phyloP scores from a whole-genome alignment of 1,140 invertebrate species.

The Diploscapter pachys region DNA sequence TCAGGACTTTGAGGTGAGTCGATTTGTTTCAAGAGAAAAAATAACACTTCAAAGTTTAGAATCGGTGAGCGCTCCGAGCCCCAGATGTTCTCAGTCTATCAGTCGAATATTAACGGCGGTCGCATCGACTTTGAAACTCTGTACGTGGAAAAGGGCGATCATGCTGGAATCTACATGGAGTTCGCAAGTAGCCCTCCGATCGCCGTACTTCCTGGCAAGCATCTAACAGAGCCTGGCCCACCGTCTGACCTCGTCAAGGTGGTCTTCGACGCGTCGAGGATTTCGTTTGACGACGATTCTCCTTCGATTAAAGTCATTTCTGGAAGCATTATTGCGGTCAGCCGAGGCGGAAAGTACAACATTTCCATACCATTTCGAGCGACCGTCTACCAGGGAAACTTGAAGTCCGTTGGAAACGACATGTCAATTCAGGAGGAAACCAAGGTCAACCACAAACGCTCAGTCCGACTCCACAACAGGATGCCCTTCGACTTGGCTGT shows the following conservation, averaged over 20 bases:
- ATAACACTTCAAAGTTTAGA: neutral
- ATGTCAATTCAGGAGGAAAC: slow-evolving; percentile 58
- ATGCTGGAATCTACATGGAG: slow-evolving; percentile 37
- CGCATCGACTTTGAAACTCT: slow-evolving; percentile 29
- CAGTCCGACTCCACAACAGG: slow-evolving; percentile 70
- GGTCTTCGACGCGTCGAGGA: slow-evolving; percentile 24
- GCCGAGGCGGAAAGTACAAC: slow-evolving; percentile 34
- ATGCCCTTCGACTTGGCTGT: slow-evolving; percentile 72
- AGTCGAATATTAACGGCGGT: slow-evolving; percentile 24
- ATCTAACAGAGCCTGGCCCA: slow-evolving; percentile 10
- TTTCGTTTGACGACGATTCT: slow-evolving; percentile 21
- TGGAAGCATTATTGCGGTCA: slow-evolving; percentile 34
- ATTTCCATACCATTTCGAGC: slow-evolving; percentile 32
- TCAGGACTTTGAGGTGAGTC: slow-evolving; percentile 71
- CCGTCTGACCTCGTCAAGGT: slow-evolving; percentile 31
- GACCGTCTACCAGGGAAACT: slow-evolving; percentile 29
- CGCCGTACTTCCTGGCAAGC: slow-evolving; percentile 23
- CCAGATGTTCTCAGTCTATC: slow-evolving; percentile 24
- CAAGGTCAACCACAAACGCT: slow-evolving; percentile 57
- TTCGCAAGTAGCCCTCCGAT: slow-evolving; percentile 36
- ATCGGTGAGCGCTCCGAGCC: slow-evolving; percentile 23
- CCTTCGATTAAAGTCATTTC: slow-evolving; percentile 18
- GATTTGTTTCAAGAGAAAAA: neutral
- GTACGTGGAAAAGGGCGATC: slow-evolving; percentile 34
- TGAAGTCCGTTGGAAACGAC: slow-evolving; percentile 61